These are phyloP conservation scores for Psittacara wagleri DNA, from an alignment of 2,113 vertebrate species.

Conservation along the genomic window DNA sequence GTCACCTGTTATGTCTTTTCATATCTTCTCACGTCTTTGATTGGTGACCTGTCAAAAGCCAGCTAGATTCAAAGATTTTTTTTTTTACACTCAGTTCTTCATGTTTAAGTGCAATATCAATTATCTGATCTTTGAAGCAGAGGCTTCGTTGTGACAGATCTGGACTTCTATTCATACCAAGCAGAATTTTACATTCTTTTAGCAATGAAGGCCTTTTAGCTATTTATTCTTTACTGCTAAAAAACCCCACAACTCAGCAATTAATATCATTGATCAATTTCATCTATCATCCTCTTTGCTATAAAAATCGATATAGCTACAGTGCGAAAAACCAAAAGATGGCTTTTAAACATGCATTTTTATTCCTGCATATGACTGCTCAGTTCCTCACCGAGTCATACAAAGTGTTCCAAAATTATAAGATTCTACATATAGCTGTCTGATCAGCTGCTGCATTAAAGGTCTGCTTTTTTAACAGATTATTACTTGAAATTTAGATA, in stretches of 20 bases:
- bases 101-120: slow-evolving; percentile 13
- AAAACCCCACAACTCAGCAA: neutral
- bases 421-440: neutral
- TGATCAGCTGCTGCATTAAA: neutral
- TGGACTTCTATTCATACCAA: neutral
- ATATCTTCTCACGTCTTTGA: neutral
- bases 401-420: neutral
- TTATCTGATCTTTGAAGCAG: neutral
- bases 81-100: slow-evolving; percentile 8
- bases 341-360: neutral
- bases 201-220: neutral
- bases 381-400: neutral
- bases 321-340: neutral
- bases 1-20: neutral
- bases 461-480: neutral
- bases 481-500: neutral
- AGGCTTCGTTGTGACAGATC: neutral
- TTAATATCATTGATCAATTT: neutral
- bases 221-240: neutral
- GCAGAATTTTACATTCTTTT: neutral
- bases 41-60: slow-evolving; percentile 43
- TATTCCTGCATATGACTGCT: neutral
- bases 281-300: neutral
- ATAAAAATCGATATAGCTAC: neutral
- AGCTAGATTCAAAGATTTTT: slow-evolving; percentile 25